A percentile compares a stretch with the other conserved stretches of the same genome.
phyloP scores from a whole-genome alignment of 2,113 vertebrate species.

The Perognathus longimembris region DNA sequence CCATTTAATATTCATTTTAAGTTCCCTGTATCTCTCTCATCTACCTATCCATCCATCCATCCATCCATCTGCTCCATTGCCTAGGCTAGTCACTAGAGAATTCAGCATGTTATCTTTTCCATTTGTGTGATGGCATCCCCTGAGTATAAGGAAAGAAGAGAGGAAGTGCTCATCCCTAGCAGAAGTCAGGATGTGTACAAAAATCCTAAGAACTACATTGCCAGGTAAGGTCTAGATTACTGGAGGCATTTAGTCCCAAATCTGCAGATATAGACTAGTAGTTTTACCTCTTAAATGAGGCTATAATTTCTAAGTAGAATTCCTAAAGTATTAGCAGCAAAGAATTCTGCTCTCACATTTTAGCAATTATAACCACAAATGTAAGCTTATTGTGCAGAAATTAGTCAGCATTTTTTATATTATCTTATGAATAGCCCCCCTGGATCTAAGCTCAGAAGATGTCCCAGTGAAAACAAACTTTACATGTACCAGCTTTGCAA shows the following conservation, averaged over 20 bases:
- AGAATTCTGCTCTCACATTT: background rate
- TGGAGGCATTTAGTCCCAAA: background rate
- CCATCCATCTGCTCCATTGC: too few species aligned
- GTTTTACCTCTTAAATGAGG: background rate
- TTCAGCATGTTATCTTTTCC: too few species aligned
- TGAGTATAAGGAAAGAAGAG: background rate
- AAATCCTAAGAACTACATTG: background rate
- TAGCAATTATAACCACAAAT: background rate
- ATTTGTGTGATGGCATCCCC: rapidly evolving
- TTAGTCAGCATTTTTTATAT: slow-evolving; percentile 21
- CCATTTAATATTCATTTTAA: too few species aligned
- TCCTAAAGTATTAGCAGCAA: background rate
- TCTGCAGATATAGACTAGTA: background rate
- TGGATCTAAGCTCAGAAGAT: background rate
- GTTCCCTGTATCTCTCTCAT: too few species aligned
- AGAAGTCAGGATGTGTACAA: background rate
- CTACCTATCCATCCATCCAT: too few species aligned
- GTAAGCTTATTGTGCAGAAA: slow-evolving; percentile 26
- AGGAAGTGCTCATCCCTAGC: background rate
- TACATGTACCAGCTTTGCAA: background rate
- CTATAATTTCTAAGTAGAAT: background rate
- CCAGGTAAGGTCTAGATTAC: rapidly evolving
- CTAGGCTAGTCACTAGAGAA: background rate
- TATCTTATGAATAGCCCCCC: background rate
- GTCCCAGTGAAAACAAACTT: background rate